Evolutionary conservation across 2,797 vertebrate genomes (phyloP).

Genomic region (Micrastur ruficollis): DNA sequence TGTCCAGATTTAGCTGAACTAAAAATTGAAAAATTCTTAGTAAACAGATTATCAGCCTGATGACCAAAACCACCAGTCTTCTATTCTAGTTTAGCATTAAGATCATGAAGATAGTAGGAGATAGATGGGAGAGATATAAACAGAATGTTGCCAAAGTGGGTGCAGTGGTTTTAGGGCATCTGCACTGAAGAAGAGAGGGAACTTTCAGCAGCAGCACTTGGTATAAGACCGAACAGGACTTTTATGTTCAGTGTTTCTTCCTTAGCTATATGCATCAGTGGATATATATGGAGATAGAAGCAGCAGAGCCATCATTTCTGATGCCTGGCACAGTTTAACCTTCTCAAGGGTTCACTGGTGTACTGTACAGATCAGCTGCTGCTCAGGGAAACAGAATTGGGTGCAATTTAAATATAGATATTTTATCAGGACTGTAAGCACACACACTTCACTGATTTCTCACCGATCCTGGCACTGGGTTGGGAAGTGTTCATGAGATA

Average conservation of each 20-base stretch:
- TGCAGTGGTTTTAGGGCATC: not conserved
- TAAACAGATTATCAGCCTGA: not conserved
- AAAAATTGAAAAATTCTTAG: not conserved
- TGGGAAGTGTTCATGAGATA: not conserved
- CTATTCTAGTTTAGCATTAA: not conserved
- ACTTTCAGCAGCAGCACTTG: not conserved
- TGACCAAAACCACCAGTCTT: not conserved
- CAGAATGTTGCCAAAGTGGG: not conserved
- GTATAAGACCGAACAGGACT: not conserved
- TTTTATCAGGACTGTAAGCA: not conserved
- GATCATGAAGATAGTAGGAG: not conserved
- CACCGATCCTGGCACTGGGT: not conserved
- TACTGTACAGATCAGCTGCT: not conserved
- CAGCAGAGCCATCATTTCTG: not conserved
- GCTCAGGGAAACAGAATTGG: not conserved
- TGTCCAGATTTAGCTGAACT: not conserved
- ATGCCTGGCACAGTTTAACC: not conserved
- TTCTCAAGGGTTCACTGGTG: not conserved
- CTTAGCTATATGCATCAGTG: not conserved
- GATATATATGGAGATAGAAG: not conserved
- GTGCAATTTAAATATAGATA: not conserved
- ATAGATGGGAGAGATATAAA: not conserved
- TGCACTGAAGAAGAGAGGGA: not conserved
- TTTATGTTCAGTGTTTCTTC: not conserved
- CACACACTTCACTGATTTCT: not conserved